These are phyloP conservation scores for Zaprionus lachaisei DNA, from an alignment of 1,140 invertebrate genomes.

Conservation along the genomic window DNA sequence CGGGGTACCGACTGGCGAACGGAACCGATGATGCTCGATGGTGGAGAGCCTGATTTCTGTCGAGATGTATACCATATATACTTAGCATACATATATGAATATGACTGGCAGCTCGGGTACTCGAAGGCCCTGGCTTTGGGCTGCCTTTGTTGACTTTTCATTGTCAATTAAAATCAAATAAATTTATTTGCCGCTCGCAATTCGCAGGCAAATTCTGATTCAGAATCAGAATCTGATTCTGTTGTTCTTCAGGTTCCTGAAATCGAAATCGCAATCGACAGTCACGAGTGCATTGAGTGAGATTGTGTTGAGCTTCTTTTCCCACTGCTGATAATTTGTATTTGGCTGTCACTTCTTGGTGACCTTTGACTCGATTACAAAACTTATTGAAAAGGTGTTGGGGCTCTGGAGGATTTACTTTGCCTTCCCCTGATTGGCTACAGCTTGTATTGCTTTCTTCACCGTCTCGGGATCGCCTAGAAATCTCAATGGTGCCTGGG, in stretches of 20 bases:
- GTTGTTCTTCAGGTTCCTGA: not conserved
- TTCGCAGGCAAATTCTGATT: conserved; percentile 44
- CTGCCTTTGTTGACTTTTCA: conserved; percentile 75
- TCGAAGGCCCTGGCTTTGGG: conserved; percentile 20
- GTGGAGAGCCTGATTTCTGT: conserved; percentile 16
- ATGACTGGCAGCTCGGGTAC: not conserved
- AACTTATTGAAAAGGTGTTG: not conserved
- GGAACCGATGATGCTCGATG: not conserved
- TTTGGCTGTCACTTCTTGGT: conserved; percentile 26
- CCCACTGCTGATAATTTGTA: conserved; percentile 42
- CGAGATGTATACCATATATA: not conserved
- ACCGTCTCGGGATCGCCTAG: conserved; percentile 96
- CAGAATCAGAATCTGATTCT: conserved; percentile 15
- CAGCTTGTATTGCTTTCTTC: conserved; percentile 95
- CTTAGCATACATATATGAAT: not conserved
- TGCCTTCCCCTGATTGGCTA: conserved; percentile 95
- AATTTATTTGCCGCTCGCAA: conserved; percentile 83
- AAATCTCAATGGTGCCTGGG: conserved; percentile 95
- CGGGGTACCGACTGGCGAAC: conserved; percentile 35
- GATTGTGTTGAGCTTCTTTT: conserved; percentile 54
- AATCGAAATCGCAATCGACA: conserved; percentile 37
- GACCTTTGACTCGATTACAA: not conserved
- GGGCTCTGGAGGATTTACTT: conserved; percentile 55
- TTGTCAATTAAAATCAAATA: conserved; percentile 84
- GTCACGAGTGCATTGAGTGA: conserved; percentile 58